Evolutionary conservation across 2,797 vertebrate genomes (phyloP).

Genomic region (Percopsis omiscomaycus): DNA sequence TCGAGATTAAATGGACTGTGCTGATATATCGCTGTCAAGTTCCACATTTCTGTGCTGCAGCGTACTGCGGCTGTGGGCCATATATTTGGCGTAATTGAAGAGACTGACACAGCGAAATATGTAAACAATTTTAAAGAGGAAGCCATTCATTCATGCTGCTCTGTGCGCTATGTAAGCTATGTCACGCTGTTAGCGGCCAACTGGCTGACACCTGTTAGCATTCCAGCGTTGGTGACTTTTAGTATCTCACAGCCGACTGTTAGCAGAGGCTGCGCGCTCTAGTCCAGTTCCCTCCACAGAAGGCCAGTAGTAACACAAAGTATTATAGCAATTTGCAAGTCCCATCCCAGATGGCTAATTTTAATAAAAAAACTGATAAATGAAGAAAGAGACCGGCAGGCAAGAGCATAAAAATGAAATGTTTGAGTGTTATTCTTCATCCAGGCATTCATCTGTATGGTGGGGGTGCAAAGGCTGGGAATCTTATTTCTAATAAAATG

Average conservation of each 20-base stretch:
- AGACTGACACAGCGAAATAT: slow-evolving; percentile 12
- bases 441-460: background rate
- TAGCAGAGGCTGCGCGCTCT: no score
- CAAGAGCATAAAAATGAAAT: background rate
- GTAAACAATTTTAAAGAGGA: slow-evolving; percentile 6
- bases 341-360: no score
- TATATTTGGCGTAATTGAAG: slow-evolving; percentile 38
- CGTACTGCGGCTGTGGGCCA: slow-evolving; percentile 30
- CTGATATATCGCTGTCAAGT: slow-evolving; percentile 38
- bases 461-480: background rate
- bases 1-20: background rate
- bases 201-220: no score
- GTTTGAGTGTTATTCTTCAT: background rate
- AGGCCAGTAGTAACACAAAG: no score
- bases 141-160: slow-evolving; percentile 7
- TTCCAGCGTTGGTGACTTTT: no score
- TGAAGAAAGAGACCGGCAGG: background rate
- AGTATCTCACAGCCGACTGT: no score
- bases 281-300: no score
- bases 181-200: background rate
- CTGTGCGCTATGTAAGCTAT: background rate
- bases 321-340: no score
- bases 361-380: background rate
- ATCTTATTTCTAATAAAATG: slow-evolving; percentile 27
- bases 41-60: slow-evolving; percentile 33